Conservation (phyloP, 1,140 invertebrate species). For the Calliopsis andreniformis region DNA sequence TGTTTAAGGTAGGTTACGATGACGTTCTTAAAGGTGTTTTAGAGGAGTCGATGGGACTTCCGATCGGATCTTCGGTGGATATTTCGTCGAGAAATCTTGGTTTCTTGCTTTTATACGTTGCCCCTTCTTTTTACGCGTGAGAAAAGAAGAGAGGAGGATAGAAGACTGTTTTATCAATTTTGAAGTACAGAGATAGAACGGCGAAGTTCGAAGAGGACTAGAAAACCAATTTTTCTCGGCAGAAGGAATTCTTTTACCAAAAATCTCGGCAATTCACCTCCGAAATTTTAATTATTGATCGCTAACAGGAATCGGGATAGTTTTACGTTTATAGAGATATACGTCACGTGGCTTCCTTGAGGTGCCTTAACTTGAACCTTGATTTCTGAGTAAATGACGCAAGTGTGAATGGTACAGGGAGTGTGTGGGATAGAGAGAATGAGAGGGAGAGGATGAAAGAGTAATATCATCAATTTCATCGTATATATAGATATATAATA, state of each 20-base stretch:
- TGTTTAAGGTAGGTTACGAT: slow-evolving; percentile 24
- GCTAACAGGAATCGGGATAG: not conserved
- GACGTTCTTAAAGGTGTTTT: slow-evolving; percentile 15
- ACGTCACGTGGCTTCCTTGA: slow-evolving; percentile 30
- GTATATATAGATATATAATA: slow-evolving; percentile 33
- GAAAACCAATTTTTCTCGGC: not conserved
- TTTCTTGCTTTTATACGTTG: not conserved
- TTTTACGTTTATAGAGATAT: slow-evolving; percentile 16
- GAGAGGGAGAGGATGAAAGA: slow-evolving; percentile 35
- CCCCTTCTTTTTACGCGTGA: not conserved
- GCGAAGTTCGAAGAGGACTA: not conserved
- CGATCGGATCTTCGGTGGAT: not conserved
- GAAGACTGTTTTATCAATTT: not conserved
- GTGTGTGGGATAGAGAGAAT: slow-evolving; percentile 15
- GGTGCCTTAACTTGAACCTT: slow-evolving; percentile 17
- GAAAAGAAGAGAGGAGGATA: not conserved
- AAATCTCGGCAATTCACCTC: not conserved
- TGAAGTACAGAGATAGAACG: not conserved
- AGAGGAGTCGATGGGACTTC: slow-evolving; percentile 22
- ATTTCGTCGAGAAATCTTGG: not conserved
- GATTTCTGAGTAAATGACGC: not conserved
- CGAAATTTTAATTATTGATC: not conserved
- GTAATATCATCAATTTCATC: slow-evolving; percentile 38
- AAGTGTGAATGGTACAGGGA: not conserved
- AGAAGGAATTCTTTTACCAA: not conserved